Evolutionary conservation across 2,113 vertebrate species (phyloP), one percentile per base, ranked within the genome.

Genomic region (Perccottus glenii): DNA sequence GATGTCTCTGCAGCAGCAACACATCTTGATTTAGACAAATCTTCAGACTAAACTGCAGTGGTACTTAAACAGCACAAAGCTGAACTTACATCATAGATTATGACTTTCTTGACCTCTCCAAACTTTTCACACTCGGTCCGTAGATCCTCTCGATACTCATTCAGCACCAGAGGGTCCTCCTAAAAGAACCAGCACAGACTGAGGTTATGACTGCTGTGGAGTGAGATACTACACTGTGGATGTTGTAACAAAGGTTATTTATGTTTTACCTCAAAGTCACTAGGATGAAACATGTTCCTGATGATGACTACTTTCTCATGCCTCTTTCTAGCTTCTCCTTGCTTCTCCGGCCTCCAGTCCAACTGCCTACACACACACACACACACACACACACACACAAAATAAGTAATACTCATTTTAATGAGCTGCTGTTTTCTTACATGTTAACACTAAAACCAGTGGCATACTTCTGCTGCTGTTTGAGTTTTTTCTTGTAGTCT

Each of bases 221-320:
- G 19, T 2, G 19, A 27, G 1, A 27, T 27, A 27, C 19, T 27
- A 27, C 19, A 27, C 19, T 27, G 19, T 27, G 19, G 19, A 27
- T 27, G 19, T 27, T 27, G 19, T 27, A 27, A 2, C 3, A 6
- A 40, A 40, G 4, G 8, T 4, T 40, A 3, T 40, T 40, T 2
- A 11, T 4, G n/a, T 36, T 79, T 64, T 84, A 98, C 96, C 94
- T 96, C 96, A 91, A 98, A 98, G 85, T 98, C 97, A 59, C 86
- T 93, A 45, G 96, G 98, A 76, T 99, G 97, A 80, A 99, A 99
- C 97, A 99, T 98, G 85, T 99, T 98, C 87, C 91, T 94, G 85
- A 99, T 95, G 84, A 99, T 95, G 78, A 99, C 61, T 19, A 98
- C 97, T 68, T 95, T 94, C 46, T 99, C 96, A 1, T 95, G 92